A percentile compares a stretch with the other conserved stretches of the same genome.
These are phyloP conservation scores for Aplochiton taeniatus DNA, from an alignment of 2,797 vertebrate genomes.

Conservation along the genomic window DNA sequence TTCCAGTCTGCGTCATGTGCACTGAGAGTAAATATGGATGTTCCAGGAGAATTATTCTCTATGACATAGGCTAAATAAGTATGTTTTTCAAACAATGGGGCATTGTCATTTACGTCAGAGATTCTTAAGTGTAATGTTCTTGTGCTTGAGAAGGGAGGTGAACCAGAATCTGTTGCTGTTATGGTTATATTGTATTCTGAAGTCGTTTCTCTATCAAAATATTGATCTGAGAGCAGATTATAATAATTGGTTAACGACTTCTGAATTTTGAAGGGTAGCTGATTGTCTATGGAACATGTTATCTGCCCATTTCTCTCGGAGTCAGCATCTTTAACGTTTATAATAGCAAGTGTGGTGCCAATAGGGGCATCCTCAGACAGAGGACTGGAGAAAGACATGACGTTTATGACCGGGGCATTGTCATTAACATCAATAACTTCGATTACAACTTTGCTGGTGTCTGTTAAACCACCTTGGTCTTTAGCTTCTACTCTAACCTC, in stretches of 20 bases:
- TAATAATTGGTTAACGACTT: conserved; percentile 32
- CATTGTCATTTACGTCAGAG: conserved; percentile 42
- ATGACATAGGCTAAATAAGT: conserved; percentile 15
- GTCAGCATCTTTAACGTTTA: conserved; percentile 38
- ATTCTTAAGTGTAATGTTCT: conserved; percentile 24
- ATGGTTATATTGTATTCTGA: conserved; percentile 41
- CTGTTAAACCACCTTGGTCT: conserved; percentile 34
- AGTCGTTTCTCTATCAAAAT: conserved; percentile 39
- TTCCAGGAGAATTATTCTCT: conserved; percentile 30
- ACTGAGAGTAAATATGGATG: conserved; percentile 26
- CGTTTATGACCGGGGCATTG: conserved; percentile 31
- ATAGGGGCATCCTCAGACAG: conserved; percentile 31
- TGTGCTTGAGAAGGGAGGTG: conserved; percentile 24
- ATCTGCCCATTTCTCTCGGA: conserved; percentile 36
- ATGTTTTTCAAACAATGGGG: conserved; percentile 22
- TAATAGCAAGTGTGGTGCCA: conserved; percentile 30
- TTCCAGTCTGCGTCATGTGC: conserved; percentile 39
- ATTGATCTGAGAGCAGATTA: conserved; percentile 27
- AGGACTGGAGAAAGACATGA: conserved; percentile 36
- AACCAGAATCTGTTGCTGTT: conserved; percentile 29
- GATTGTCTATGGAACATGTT: conserved; percentile 16
- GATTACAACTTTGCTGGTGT: conserved; percentile 29
- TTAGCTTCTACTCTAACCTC: conserved; percentile 35
- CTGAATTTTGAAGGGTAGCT: conserved; percentile 25
- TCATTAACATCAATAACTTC: conserved; percentile 42